Percentiles rank a stretch among this genome's conserved stretches.
Conservation (phyloP, 1,140 invertebrate genomes). For the Zaprionus davidi region DNA sequence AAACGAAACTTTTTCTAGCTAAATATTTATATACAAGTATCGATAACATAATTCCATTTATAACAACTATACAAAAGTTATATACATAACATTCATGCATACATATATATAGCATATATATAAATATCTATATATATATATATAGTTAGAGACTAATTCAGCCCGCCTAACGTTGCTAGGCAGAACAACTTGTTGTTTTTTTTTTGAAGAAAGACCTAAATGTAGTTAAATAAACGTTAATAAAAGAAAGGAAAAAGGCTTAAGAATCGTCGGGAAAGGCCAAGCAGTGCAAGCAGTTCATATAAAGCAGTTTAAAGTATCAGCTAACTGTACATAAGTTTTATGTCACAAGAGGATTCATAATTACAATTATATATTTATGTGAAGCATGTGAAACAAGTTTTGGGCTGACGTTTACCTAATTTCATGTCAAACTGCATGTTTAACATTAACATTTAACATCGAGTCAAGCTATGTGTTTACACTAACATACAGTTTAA, state of each 20-base stretch:
- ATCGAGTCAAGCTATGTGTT: neutral
- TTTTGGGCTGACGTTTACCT: neutral
- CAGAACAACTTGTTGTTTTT: slow-evolving; percentile 46
- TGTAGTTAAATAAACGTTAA: slow-evolving; percentile 1
- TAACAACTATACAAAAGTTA: slow-evolving; percentile 21
- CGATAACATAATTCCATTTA: slow-evolving; percentile 29
- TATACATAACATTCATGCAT: slow-evolving; percentile 28
- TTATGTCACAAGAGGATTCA: slow-evolving; percentile 23
- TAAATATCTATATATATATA: slow-evolving; percentile 56
- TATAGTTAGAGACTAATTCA: slow-evolving; percentile 75
- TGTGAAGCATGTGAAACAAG: neutral
- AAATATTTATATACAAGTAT: slow-evolving; percentile 38
- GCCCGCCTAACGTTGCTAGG: slow-evolving; percentile 77
- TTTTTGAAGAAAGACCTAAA: slow-evolving; percentile 27
- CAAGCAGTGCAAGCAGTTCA: slow-evolving; percentile 22
- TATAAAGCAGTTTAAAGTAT: slow-evolving; percentile 25
- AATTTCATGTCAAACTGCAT: neutral
- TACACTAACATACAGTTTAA: neutral
- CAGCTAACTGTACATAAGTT: slow-evolving; percentile 46
- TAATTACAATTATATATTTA: neutral
- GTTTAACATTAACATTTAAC: neutral
- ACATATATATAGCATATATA: slow-evolving; percentile 25
- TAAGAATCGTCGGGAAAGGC: slow-evolving; percentile 14
- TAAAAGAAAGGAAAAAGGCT: neutral
- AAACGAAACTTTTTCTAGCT: slow-evolving; percentile 49